These are phyloP conservation scores for Otis tarda DNA, from an alignment of 2,113 vertebrate genomes.

Conservation along the genomic window DNA sequence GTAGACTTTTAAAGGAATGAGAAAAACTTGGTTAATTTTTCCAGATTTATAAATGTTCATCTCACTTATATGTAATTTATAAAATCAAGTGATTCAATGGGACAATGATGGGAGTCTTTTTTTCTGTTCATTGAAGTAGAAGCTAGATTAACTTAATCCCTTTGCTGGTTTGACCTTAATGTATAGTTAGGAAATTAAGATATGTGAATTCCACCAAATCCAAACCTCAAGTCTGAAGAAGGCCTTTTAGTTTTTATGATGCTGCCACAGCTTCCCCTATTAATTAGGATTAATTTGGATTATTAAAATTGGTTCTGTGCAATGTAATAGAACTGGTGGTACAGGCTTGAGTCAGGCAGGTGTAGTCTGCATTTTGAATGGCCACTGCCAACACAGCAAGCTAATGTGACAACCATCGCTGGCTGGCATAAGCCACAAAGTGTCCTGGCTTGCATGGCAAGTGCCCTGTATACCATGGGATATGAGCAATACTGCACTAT, in stretches of 20 bases:
- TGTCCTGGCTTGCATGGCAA: neutral
- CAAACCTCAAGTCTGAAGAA: neutral
- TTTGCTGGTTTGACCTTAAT: conserved; percentile 9
- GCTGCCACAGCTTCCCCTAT: neutral
- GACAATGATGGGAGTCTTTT: neutral
- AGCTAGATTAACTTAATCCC: neutral
- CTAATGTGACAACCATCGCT: neutral
- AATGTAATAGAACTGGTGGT: conserved; percentile 18
- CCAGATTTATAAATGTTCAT: neutral
- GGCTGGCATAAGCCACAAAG: neutral
- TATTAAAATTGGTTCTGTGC: conserved; percentile 17
- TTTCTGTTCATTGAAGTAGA: neutral
- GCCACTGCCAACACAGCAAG: neutral
- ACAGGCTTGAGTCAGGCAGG: conserved; percentile 5
- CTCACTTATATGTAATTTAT: neutral
- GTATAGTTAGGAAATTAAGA: neutral
- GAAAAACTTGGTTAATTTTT: conserved; percentile 33
- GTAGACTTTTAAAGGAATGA: neutral
- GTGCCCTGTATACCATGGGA: too few relatives aligned
- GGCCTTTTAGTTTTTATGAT: neutral
- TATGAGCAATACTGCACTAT: neutral
- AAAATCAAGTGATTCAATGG: neutral
- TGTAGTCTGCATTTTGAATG: neutral
- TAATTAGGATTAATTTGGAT: conserved; percentile 14
- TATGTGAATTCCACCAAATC: neutral